Conservation (phyloP, 2,888 invertebrate species). For the Drosophila algonquin region DNA sequence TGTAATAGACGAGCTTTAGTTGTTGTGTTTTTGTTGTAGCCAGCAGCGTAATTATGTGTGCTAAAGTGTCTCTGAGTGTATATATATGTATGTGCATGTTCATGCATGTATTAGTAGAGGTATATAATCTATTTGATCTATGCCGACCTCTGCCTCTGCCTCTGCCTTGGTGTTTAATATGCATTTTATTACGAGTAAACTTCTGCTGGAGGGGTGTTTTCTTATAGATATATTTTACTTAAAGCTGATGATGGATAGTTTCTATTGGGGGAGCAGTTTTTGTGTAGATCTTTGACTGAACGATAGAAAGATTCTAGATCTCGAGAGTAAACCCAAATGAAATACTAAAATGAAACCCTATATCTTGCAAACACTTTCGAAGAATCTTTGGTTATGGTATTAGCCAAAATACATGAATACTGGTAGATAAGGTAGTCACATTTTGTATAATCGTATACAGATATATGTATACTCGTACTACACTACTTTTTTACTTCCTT, state of each 20-base stretch:
- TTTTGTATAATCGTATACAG: too few relatives aligned
- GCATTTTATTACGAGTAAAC: slow-evolving; percentile 43
- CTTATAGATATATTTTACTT: background rate
- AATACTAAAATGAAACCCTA: too few relatives aligned
- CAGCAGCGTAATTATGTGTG: slow-evolving; percentile 33
- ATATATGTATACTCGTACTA: too few relatives aligned
- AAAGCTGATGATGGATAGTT: background rate
- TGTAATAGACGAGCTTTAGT: slow-evolving; percentile 55
- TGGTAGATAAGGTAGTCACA: too few relatives aligned
- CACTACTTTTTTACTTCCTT: too few relatives aligned
- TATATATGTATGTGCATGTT: slow-evolving; percentile 1
- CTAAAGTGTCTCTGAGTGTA: slow-evolving; percentile 24
- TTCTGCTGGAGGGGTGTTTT: background rate
- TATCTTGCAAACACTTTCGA: too few relatives aligned
- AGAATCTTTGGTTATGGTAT: too few relatives aligned
- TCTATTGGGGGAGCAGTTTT: background rate
- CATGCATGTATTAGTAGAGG: slow-evolving; percentile 11
- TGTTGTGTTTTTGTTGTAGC: slow-evolving; percentile 34
- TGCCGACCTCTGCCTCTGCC: slow-evolving; percentile 60
- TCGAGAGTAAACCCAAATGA: too few relatives aligned
- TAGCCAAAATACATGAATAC: too few relatives aligned
- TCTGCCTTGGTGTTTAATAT: slow-evolving; percentile 47
- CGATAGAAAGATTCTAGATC: too few relatives aligned
- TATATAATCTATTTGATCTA: slow-evolving; percentile 72
- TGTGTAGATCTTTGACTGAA: background rate